Evolutionary conservation across 2,888 invertebrate genomes (phyloP).

Genomic region (Hypsopygia costalis): DNA sequence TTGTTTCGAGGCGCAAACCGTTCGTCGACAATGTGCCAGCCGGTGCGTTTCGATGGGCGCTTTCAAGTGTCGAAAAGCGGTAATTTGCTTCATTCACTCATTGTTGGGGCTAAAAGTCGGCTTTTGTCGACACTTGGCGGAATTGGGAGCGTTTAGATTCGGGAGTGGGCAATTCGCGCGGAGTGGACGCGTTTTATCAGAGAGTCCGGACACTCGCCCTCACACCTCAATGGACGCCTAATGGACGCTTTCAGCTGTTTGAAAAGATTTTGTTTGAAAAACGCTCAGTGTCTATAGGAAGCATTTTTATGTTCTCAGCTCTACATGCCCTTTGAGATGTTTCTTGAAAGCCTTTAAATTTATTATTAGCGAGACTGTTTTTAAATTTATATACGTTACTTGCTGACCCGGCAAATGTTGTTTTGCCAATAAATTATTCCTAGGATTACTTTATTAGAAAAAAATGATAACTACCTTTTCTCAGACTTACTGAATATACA

Average conservation of each 20-base stretch:
- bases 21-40: slow-evolving; percentile 59
- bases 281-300: slow-evolving; percentile 5
- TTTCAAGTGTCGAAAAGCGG: slow-evolving; percentile 75
- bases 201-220: slow-evolving; percentile 33
- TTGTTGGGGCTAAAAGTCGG: slow-evolving; percentile 75
- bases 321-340: no score
- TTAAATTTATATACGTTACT: no score
- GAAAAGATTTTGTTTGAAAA: slow-evolving; percentile 34
- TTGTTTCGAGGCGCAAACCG: slow-evolving; percentile 77
- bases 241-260: slow-evolving; percentile 48
- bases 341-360: no score
- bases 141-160: slow-evolving; percentile 77
- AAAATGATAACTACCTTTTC: no score
- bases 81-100: slow-evolving; percentile 76
- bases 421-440: no score
- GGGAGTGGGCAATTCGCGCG: slow-evolving; percentile 68
- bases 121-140: slow-evolving; percentile 74
- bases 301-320: slow-evolving; percentile 17
- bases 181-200: slow-evolving; percentile 60
- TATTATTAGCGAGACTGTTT: no score
- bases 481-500: no score
- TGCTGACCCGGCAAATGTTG: no score
- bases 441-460: no score
- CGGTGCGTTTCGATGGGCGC: slow-evolving; percentile 67
- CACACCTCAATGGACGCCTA: slow-evolving; percentile 50